Conservation (phyloP, 2,113 vertebrate genomes). For the Engraulis encrasicolus region DNA sequence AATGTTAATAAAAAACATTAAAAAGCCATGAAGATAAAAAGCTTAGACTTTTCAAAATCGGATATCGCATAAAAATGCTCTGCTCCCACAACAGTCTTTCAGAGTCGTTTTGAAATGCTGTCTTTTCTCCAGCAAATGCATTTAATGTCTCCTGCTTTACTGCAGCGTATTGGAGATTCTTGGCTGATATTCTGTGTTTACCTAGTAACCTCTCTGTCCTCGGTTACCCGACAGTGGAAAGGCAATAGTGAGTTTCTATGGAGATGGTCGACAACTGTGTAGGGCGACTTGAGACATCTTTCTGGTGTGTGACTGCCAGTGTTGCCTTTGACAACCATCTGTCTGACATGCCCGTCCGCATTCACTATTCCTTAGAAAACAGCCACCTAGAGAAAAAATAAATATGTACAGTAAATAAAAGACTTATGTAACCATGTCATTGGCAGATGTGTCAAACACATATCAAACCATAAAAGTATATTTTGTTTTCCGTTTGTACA, state of each 20-base stretch:
- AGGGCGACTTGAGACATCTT: neutral
- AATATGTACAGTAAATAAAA: neutral
- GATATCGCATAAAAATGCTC: neutral
- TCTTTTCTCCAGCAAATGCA: neutral
- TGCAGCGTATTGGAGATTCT: neutral
- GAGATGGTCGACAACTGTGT: neutral
- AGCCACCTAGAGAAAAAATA: neutral
- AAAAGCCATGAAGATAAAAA: constrained; percentile 5
- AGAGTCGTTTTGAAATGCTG: neutral
- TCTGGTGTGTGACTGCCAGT: neutral
- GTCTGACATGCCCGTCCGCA: neutral
- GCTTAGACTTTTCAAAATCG: neutral
- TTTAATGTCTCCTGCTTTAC: neutral
- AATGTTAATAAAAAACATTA: neutral
- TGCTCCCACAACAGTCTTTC: neutral
- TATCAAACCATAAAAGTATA: neutral
- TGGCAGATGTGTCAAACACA: neutral
- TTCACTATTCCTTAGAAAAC: neutral
- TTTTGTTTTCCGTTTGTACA: neutral
- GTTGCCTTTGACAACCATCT: neutral
- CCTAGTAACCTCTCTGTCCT: neutral
- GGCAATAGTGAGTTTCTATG: neutral
- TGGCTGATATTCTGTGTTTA: neutral
- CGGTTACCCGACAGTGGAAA: neutral
- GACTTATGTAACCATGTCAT: neutral